Conservation (phyloP, 1,140 invertebrate genomes). For the Euglossa dilemma region DNA sequence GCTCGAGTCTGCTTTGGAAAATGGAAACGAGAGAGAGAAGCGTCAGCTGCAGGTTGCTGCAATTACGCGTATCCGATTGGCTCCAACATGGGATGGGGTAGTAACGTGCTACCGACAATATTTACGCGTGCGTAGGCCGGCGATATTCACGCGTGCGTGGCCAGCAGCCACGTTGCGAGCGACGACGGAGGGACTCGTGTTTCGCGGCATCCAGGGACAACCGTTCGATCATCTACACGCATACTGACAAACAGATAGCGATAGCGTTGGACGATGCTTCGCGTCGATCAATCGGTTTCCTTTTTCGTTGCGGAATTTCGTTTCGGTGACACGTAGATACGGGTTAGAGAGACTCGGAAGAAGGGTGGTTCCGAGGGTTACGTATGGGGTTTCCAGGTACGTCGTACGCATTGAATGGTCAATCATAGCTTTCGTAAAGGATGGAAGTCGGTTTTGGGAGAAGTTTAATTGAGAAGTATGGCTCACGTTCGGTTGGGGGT, state of each 20-base stretch:
- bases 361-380: too few species aligned
- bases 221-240: conserved; percentile 11
- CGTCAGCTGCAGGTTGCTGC: conserved; percentile 36
- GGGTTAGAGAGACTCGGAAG: background rate
- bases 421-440: too few species aligned
- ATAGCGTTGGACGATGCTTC: background rate
- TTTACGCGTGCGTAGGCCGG: conserved; percentile 72
- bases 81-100: conserved; percentile 18
- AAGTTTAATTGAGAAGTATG: background rate
- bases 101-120: conserved; percentile 60
- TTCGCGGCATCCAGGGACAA: conserved; percentile 37
- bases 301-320: background rate
- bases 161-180: conserved; percentile 53
- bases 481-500: too few species aligned
- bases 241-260: background rate
- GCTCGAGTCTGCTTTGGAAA: conserved; percentile 74
- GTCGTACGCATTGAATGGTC: too few species aligned
- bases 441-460: too few species aligned
- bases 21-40: conserved; percentile 45
- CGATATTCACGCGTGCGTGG: conserved; percentile 71
- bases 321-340: background rate
- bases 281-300: conserved; percentile 11
- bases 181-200: conserved; percentile 6
- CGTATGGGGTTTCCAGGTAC: too few species aligned
- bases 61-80: conserved; percentile 52